A percentile compares a stretch with the other conserved stretches of the same genome.
phyloP scores from a whole-genome alignment of 2,797 vertebrate genomes.

The Ptychobarbus kaznakovi region DNA sequence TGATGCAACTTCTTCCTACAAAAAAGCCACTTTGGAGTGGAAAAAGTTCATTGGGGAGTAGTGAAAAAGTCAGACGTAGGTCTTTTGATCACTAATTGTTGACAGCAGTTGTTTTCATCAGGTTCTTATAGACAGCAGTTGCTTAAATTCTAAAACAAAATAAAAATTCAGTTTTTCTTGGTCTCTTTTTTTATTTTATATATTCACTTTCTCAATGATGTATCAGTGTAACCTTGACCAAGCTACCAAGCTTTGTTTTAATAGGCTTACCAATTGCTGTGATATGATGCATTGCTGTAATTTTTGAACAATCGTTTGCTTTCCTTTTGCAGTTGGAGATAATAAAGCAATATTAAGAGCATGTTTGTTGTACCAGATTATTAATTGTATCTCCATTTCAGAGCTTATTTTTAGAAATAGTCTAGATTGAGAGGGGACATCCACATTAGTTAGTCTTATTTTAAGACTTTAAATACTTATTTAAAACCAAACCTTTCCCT shows the following conservation, averaged over 20 bases:
- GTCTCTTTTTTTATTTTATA: background rate
- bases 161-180: background rate
- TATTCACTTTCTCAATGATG: background rate
- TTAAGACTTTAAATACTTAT: background rate
- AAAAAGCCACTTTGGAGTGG: constrained; percentile 43
- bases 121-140: background rate
- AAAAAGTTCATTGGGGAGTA: constrained; percentile 46
- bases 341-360: constrained; percentile 43
- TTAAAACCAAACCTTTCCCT: background rate
- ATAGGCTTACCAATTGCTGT: background rate
- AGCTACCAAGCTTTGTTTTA: background rate
- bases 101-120: background rate
- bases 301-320: background rate
- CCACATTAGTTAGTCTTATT: background rate
- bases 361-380: constrained; percentile 6
- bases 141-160: too few species aligned
- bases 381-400: background rate
- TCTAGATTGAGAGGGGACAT: constrained; percentile 11
- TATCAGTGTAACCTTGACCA: too few species aligned
- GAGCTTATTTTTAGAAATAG: background rate
- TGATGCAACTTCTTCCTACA: constrained; percentile 47
- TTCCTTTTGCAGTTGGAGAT: background rate
- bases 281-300: background rate
- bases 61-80: background rate
- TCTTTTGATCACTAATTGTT: background rate